Evolutionary conservation across 2,888 invertebrate species (phyloP).

Genomic region (Athrips mouffetella): DNA sequence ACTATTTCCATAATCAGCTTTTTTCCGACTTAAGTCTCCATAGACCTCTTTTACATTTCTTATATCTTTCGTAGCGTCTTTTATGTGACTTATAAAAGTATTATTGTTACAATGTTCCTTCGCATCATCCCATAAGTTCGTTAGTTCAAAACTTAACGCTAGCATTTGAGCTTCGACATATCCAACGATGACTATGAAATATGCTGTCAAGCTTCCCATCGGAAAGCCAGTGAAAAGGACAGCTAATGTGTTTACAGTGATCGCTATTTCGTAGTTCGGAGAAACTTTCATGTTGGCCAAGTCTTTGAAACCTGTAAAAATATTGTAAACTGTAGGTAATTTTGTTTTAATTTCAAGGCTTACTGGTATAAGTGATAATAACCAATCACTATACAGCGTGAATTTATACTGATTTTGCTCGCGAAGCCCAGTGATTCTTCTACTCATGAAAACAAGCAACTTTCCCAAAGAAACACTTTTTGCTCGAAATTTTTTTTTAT

Average conservation of each 20-base stretch:
- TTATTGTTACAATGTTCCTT: not conserved
- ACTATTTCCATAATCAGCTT: too few relatives aligned
- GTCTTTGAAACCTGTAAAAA: not conserved
- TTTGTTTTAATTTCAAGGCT: too few relatives aligned
- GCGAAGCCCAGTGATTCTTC: too few relatives aligned
- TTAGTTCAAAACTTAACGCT: constrained; percentile 18
- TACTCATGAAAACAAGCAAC: too few relatives aligned
- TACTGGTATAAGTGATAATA: too few relatives aligned
- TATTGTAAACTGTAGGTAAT: not conserved
- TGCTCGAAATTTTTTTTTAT: too few relatives aligned
- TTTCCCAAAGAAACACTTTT: too few relatives aligned
- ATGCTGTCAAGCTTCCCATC: constrained; percentile 14
- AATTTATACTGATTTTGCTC: too few relatives aligned
- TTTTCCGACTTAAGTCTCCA: too few relatives aligned
- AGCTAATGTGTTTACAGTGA: not conserved
- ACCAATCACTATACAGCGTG: too few relatives aligned
- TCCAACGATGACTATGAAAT: constrained; percentile 19
- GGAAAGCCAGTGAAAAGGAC: constrained; percentile 9
- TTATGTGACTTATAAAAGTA: not conserved
- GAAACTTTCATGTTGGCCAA: not conserved
- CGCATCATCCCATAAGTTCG: constrained; percentile 21
- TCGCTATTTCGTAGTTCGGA: not conserved
- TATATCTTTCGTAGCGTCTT: not conserved
- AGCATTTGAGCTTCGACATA: constrained; percentile 22
- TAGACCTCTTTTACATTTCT: too few relatives aligned